Conservation (phyloP, 2,888 invertebrate genomes). For the Philonicus albiceps region DNA sequence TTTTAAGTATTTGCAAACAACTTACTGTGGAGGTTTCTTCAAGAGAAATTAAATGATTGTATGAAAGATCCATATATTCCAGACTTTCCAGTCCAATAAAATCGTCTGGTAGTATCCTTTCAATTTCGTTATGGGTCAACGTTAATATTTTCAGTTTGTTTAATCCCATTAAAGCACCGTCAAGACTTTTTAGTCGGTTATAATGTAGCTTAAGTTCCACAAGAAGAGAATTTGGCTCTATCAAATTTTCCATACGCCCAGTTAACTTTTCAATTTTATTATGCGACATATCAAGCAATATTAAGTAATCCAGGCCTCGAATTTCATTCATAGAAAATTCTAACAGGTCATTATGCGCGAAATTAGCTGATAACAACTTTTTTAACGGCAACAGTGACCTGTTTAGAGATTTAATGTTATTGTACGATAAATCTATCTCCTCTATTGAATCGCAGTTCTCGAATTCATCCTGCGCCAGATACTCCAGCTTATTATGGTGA, state of each 20-base stretch:
- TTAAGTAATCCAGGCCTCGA: constrained; percentile 75
- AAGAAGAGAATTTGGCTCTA: constrained; percentile 78
- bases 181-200: constrained; percentile 74
- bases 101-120: constrained; percentile 78
- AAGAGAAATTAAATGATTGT: constrained; percentile 78
- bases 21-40: constrained; percentile 84
- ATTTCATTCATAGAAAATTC: constrained; percentile 85
- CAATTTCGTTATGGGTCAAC: constrained; percentile 78
- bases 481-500: constrained; percentile 77
- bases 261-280: constrained; percentile 75
- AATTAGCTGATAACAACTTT: constrained; percentile 73
- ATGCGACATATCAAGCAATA: constrained; percentile 77
- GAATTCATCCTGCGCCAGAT: constrained; percentile 80
- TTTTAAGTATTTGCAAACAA: not conserved
- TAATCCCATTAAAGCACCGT: constrained; percentile 78
- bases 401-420: constrained; percentile 75
- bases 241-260: constrained; percentile 76
- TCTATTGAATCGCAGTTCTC: constrained; percentile 74
- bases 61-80: constrained; percentile 77
- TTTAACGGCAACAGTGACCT: constrained; percentile 75
- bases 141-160: constrained; percentile 76
- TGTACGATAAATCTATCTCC: constrained; percentile 76
- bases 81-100: constrained; percentile 79
- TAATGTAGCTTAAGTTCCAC: constrained; percentile 77
- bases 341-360: constrained; percentile 77